Base-by-base conservation (phyloP, 2,888 invertebrate species). In the Paralinhomoeus sp. region DNA sequence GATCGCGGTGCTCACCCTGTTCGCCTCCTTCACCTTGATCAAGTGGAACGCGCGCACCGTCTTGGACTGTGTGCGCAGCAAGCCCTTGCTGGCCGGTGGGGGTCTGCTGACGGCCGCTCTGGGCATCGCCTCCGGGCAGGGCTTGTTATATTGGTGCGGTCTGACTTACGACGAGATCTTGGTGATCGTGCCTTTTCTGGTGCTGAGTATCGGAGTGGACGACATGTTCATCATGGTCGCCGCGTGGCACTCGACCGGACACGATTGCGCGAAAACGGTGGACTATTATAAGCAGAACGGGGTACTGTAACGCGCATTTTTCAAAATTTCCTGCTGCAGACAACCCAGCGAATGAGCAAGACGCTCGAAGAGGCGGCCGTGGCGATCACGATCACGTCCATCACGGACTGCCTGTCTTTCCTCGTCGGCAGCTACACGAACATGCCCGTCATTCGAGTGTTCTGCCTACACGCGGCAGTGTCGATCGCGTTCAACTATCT, bases 141-240 rank as follows among this genome's bases (percentile, higher is more conserved):
- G 85, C 5, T 70, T 80, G 45, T 80, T 82, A 54, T 77, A 82
- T 67, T 84, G 84, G 63, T 70, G 79, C 50, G 83, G 82, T 21
- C 74, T 84, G 48, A 80, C 81, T 51, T 85, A 84, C 63, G 84
- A 84, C 60, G 83, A 83, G 43, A 79, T 85, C 52, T 84, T 84
- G 64, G 71, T 84, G 57, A 84, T 84, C 1, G 83, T 84, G 2
- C 84, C 84, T 9, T 84, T 85, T 62, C 72, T 85, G 48, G 84
- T 84, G 7, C 27, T 44, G 3, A 22, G 44, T 44, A 84, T 85
- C 57, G 84, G 84, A 47, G 82, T 85, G 49, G 84, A 85, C 61
- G 84, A 85, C 62, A 84, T 84, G 0, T 85, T 85, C 58, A 84
- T 85, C 17, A 81, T 85, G 80, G 65, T 85, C 57, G 83, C 83